Conservation (phyloP, 2,113 vertebrate genomes). For the Terrapene triunguis region DNA sequence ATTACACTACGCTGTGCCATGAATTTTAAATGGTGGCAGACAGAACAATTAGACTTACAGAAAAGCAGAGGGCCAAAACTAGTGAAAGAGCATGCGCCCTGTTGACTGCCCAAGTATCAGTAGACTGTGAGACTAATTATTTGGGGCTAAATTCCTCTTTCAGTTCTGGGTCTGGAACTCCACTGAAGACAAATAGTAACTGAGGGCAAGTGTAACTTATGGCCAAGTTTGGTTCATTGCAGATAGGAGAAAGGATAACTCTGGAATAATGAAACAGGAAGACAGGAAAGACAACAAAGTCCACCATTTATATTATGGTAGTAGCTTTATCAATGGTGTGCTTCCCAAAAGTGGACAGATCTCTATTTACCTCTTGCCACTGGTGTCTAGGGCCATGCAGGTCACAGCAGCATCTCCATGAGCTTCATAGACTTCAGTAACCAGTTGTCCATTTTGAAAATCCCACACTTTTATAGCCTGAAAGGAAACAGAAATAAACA, state of each 20-base stretch:
- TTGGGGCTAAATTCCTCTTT: neutral
- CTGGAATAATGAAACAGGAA: neutral
- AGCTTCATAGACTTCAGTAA: conserved; percentile 23
- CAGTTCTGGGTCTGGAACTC: neutral
- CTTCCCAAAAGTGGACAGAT: neutral
- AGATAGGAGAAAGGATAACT: neutral
- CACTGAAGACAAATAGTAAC: neutral
- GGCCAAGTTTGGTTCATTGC: neutral
- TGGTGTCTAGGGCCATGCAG: conserved; percentile 43
- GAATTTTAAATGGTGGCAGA: neutral
- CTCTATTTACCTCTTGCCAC: conserved; percentile 42
- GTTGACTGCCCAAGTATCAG: neutral
- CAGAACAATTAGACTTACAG: neutral
- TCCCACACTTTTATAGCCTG: conserved; percentile 61
- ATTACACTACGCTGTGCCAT: neutral
- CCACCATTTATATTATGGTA: neutral
- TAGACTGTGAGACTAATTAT: neutral
- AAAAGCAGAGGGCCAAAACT: neutral
- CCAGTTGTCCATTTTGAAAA: conserved; percentile 41
- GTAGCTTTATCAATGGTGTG: neutral
- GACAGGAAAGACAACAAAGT: neutral
- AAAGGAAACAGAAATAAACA: neutral
- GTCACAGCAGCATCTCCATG: conserved; percentile 39
- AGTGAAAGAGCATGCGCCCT: neutral
- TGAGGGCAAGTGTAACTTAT: neutral